phyloP scores from a whole-genome alignment of 2,888 invertebrate species.

The Dendrolimus pini region DNA sequence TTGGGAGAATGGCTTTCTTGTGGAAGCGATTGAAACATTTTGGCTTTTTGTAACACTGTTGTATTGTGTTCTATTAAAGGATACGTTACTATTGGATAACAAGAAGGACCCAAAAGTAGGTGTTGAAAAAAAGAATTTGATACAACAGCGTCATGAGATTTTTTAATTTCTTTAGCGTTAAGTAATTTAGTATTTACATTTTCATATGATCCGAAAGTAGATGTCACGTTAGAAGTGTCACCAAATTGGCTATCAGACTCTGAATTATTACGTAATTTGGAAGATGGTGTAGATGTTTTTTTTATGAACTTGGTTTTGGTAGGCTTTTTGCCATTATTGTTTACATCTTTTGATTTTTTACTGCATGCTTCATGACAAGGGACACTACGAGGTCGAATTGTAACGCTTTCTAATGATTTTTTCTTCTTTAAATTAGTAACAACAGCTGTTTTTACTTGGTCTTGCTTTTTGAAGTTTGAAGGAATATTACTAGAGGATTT shows the following conservation, averaged over 20 bases:
- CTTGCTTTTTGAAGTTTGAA: constrained; percentile 34
- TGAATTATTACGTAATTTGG: constrained; percentile 32
- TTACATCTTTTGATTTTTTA: constrained; percentile 47
- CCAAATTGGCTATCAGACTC: constrained; percentile 52
- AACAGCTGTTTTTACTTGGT: constrained; percentile 50
- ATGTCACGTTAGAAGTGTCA: constrained; percentile 53
- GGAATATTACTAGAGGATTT: constrained; percentile 51
- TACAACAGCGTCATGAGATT: constrained; percentile 76
- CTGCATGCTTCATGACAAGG: constrained; percentile 53
- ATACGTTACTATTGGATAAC: constrained; percentile 27
- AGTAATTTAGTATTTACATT: constrained; percentile 31
- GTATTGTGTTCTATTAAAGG: constrained; percentile 60
- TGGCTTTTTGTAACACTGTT: constrained; percentile 82
- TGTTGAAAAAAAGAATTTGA: constrained; percentile 84
- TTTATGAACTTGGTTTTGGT: constrained; percentile 33
- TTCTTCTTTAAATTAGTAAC: constrained; percentile 62
- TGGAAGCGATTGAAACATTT: constrained; percentile 79
- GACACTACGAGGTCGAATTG: constrained; percentile 44
- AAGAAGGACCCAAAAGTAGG: constrained; percentile 77
- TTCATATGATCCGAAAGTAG: constrained; percentile 44
- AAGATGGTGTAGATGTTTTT: constrained; percentile 20
- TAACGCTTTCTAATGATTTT: constrained; percentile 47
- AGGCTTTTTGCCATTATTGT: constrained; percentile 33
- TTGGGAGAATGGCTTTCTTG: constrained; percentile 71
- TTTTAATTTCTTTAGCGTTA: constrained; percentile 65